Percentiles rank a stretch among this genome's conserved stretches.
Evolutionary conservation across 2,888 invertebrate species (phyloP).

Genomic region (Peribatodes rhomboidaria): DNA sequence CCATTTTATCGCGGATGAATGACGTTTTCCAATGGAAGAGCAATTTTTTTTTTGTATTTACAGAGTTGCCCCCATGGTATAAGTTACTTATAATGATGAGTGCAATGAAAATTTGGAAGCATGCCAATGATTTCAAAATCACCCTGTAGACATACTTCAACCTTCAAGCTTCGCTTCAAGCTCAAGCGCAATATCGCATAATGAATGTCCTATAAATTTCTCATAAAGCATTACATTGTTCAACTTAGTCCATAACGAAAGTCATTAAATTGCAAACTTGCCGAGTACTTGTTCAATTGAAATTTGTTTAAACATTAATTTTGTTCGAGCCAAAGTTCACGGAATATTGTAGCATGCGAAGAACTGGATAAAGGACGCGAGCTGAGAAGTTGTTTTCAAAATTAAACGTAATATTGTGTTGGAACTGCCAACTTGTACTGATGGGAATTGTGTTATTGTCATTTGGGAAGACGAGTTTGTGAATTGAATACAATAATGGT

Average conservation of each 20-base stretch:
- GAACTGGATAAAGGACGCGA: constrained; percentile 34
- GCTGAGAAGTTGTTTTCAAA: constrained; percentile 31
- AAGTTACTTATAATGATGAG: too few relatives aligned
- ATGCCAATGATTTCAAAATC: too few relatives aligned
- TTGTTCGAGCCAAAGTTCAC: constrained; percentile 48
- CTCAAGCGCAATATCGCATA: constrained; percentile 23
- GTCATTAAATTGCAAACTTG: constrained; percentile 70
- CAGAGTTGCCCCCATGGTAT: too few relatives aligned
- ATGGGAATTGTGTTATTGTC: constrained; percentile 23
- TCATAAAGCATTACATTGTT: constrained; percentile 48
- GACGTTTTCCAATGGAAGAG: too few relatives aligned
- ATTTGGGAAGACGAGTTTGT: constrained; percentile 3
- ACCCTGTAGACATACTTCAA: background rate
- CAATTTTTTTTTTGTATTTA: too few relatives aligned
- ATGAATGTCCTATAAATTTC: constrained; percentile 36
- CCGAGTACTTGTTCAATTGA: constrained; percentile 66
- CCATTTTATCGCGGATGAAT: too few relatives aligned
- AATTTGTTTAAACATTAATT: constrained; percentile 71
- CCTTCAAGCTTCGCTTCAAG: background rate
- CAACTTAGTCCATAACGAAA: constrained; percentile 61
- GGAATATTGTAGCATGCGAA: constrained; percentile 36
- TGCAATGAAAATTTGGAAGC: too few relatives aligned
- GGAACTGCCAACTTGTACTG: constrained; percentile 16
- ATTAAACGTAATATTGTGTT: constrained; percentile 32
- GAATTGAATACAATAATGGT: constrained; percentile 3